Conservation (phyloP, 1,140 invertebrate species). For the Drosophila ficusphila region DNA sequence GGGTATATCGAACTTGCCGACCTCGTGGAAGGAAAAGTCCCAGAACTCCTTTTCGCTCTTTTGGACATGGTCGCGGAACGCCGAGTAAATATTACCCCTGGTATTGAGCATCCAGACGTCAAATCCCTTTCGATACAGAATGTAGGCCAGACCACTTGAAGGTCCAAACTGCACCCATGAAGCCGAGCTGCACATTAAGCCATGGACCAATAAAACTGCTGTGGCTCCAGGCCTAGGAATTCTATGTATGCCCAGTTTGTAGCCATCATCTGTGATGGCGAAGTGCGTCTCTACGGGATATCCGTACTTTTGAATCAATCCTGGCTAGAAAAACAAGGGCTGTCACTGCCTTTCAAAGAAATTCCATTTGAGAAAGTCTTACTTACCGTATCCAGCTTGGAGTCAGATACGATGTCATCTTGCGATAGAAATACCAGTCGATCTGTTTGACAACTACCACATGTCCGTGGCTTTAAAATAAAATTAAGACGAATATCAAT, state of each 20-base stretch:
- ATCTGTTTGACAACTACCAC: too few species aligned
- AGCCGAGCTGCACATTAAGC: conserved; percentile 86
- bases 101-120: conserved; percentile 91
- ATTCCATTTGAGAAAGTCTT: too few species aligned
- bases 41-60: conserved; percentile 75
- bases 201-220: conserved; percentile 87
- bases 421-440: too few species aligned
- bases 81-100: conserved; percentile 88
- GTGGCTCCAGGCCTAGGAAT: conserved; percentile 36
- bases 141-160: conserved; percentile 85
- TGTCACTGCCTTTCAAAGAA: background rate
- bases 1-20: conserved; percentile 88
- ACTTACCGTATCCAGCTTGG: conserved; percentile 16
- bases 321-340: conserved; percentile 12
- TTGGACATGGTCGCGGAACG: conserved; percentile 84
- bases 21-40: conserved; percentile 88
- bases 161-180: conserved; percentile 86
- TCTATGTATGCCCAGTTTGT: conserved; percentile 85
- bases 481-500: too few species aligned
- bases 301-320: conserved; percentile 85
- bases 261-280: conserved; percentile 85
- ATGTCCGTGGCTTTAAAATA: too few species aligned
- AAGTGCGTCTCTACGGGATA: conserved; percentile 86
- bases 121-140: conserved; percentile 88
- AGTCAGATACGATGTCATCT: background rate